phyloP scores from a whole-genome alignment of 2,113 vertebrate species.

The Cyphomyrus plagiostoma region DNA sequence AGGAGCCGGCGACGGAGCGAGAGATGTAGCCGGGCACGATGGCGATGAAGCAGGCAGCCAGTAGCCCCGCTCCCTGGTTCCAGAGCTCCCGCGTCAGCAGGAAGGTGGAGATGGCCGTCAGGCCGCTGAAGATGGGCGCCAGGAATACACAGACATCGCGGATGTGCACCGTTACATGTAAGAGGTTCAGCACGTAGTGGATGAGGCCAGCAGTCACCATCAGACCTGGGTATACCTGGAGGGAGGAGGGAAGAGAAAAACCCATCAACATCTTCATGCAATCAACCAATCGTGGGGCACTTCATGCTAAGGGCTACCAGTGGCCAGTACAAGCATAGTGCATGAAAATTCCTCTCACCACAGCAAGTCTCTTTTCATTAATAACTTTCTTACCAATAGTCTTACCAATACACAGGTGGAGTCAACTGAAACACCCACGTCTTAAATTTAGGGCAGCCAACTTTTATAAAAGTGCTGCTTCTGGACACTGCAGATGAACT shows the following conservation, averaged over 20 bases:
- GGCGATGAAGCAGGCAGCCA: constrained; percentile 98
- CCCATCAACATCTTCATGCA: neutral
- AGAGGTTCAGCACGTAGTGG: constrained; percentile 94
- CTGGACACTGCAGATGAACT: neutral
- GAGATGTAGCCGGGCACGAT: constrained; percentile 98
- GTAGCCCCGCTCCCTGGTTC: constrained; percentile 94
- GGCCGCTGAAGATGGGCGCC: constrained; percentile 94
- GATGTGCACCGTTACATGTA: constrained; percentile 97
- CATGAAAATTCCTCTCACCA: neutral
- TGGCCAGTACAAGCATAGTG: neutral
- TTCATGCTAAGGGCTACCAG: neutral
- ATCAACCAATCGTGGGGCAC: neutral
- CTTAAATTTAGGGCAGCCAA: neutral
- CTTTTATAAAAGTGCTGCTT: neutral
- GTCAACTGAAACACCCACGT: neutral
- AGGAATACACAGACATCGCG: constrained; percentile 96
- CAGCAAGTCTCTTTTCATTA: neutral
- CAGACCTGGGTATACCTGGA: constrained; percentile 89
- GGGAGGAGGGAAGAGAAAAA: neutral
- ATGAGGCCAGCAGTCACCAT: constrained; percentile 98
- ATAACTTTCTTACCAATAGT: neutral
- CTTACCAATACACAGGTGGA: neutral
- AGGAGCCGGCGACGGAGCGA: constrained; percentile 93
- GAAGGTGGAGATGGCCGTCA: constrained; percentile 96
- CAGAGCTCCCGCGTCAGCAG: constrained; percentile 96